Base-by-base conservation (phyloP, 2,888 invertebrate genomes). In the Geotrupes spiniger region DNA sequence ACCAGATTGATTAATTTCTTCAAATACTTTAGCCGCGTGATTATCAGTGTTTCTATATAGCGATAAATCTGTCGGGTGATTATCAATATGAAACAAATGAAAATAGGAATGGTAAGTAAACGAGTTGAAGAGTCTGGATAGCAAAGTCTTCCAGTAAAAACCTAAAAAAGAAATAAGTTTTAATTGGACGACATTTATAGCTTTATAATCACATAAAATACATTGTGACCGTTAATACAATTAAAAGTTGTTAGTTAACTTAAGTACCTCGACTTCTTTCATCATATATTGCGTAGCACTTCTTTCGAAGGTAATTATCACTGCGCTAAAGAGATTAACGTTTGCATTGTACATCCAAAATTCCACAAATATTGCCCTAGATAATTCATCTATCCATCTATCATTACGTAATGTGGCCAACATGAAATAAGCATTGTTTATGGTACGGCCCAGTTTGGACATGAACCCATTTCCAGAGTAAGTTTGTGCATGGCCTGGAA, bases 281-380 rank as follows among this genome's bases (percentile, higher is more conserved):
- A 27, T 12, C 11, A 38, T 37, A 12, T 12, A 42, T 31, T 38
- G 29, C 9, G 46, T 43, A 15, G 57, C 55, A 28, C 52, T 51
- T 29, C 29, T 31, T 47, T 60, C 60, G n/a, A 60, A 12, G 5
- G 53, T 46, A 21, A 60, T 25, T 12, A 26, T 53, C 2, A 59
- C 54, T 5, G 44, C 39, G 36, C 45, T 49, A 40, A 60, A 60
- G 11, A 59, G 49, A 42, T 59, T 59, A 4, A 51, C 46, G 29
- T 60, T 59, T 1, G 52, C 53, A 31, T 60, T 60, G 42, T 60
- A 60, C 8, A 54, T 42, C 43, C 54, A 53, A 33, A 54, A 54
- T 51, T 60, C 60, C 9, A 60, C 29, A 40, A 57, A 48, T 21
- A 58, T n/a, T 2, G 38, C 59, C 43, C 59, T 42, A 1, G 58